These are phyloP conservation scores for Babyrousa celebensis DNA, from an alignment of 2,797 vertebrate species.

Conservation along the genomic window DNA sequence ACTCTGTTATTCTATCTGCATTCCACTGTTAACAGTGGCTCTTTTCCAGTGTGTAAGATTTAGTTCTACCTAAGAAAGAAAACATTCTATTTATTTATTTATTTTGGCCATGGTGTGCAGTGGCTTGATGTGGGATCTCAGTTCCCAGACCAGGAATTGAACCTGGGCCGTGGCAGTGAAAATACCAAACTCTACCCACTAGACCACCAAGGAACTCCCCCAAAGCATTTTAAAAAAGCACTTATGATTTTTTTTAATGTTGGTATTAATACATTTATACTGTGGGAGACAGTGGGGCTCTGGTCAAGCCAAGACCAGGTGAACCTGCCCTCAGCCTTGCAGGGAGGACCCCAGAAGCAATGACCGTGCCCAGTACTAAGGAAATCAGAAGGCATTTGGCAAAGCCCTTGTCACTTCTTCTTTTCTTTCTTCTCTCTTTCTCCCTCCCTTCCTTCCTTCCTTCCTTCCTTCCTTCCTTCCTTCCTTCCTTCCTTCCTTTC, in stretches of 20 bases:
- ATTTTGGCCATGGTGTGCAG: no score
- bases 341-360: neutral
- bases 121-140: no score
- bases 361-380: rapidly evolving
- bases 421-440: neutral
- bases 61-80: neutral
- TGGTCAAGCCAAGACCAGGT: neutral
- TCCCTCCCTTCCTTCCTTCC: no score
- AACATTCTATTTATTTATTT: neutral
- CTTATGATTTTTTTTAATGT: neutral
- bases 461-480: no score
- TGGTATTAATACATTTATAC: neutral
- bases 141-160: no score
- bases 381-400: neutral
- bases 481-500: no score
- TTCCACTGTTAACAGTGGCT: neutral
- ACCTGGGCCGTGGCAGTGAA: no score
- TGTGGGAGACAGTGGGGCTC: neutral
- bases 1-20: neutral
- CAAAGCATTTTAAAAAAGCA: no score
- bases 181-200: no score
- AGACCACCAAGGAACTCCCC: no score
- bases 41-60: neutral
- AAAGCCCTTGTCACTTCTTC: no score
- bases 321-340: neutral